Evolutionary conservation across 2,888 invertebrate species (phyloP).

Genomic region (Halictus ligatus): DNA sequence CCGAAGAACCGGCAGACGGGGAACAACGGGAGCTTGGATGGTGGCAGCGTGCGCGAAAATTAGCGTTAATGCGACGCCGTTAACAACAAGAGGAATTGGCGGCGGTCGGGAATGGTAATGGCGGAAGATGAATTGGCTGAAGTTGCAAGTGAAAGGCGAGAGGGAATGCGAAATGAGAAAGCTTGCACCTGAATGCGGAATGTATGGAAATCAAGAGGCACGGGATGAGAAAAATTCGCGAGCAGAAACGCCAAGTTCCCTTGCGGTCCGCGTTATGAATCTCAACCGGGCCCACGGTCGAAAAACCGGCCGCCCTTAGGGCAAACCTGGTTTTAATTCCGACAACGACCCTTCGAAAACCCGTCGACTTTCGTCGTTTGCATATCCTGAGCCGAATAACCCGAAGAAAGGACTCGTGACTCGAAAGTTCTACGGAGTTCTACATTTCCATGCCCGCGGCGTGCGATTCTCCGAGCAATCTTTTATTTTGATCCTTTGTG

Average conservation of each 20-base stretch:
- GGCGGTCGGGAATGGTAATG: conserved; percentile 20
- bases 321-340: conserved; percentile 14
- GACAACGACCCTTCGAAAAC: conserved; percentile 14
- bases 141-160: conserved; percentile 32
- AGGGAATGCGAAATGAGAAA: conserved; percentile 41
- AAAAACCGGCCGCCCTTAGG: conserved; percentile 14
- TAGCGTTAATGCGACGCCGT: conserved; percentile 11
- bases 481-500: neutral
- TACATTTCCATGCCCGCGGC: neutral
- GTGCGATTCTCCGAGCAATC: neutral
- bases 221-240: conserved; percentile 51
- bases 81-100: conserved; percentile 20
- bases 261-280: conserved; percentile 36
- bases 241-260: conserved; percentile 33
- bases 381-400: conserved; percentile 20
- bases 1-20: neutral
- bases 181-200: conserved; percentile 45
- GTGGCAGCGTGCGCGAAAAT: neutral
- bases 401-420: neutral
- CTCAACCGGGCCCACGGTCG: neutral
- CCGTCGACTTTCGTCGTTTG: conserved; percentile 31
- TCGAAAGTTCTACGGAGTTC: neutral
- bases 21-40: neutral
- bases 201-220: conserved; percentile 44
- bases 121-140: conserved; percentile 35